Conservation (phyloP, 2,113 vertebrate species). For the Merops nubicus region DNA sequence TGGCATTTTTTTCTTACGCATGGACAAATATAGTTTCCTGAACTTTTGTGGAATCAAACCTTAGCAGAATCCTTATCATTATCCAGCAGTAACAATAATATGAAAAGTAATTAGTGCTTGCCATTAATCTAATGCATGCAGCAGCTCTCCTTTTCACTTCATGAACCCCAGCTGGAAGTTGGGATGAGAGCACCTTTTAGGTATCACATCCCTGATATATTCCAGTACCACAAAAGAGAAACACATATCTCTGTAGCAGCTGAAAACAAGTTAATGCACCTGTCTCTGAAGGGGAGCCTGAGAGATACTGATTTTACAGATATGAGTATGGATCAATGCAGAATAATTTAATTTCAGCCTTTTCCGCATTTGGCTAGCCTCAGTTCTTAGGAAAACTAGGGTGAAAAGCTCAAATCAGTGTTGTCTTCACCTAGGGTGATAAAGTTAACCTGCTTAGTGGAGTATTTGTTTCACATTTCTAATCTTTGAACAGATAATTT, state of each 20-base stretch:
- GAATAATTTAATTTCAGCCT: conserved; percentile 4
- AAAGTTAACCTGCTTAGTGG: conserved; percentile 21
- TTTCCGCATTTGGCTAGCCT: conserved; percentile 24
- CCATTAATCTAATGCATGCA: neutral
- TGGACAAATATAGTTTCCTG: neutral
- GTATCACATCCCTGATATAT: neutral
- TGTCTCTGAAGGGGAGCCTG: neutral
- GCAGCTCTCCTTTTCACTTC: neutral
- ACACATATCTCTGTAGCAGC: neutral
- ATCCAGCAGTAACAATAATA: neutral
- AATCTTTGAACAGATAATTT: conserved; percentile 14
- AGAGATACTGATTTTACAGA: neutral
- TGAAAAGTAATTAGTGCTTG: neutral
- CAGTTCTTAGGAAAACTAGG: neutral
- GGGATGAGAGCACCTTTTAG: neutral
- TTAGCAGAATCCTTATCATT: neutral
- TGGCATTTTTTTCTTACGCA: neutral
- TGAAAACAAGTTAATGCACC: conserved; percentile 6
- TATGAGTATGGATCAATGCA: neutral
- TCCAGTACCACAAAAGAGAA: neutral
- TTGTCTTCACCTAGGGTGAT: neutral
- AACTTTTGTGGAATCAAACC: neutral
- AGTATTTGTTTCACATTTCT: conserved; percentile 36
- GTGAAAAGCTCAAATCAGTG: neutral
- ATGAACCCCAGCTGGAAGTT: neutral